Evolutionary conservation across 2,888 invertebrate species (phyloP).

Genomic region (Aphidius colemani): DNA sequence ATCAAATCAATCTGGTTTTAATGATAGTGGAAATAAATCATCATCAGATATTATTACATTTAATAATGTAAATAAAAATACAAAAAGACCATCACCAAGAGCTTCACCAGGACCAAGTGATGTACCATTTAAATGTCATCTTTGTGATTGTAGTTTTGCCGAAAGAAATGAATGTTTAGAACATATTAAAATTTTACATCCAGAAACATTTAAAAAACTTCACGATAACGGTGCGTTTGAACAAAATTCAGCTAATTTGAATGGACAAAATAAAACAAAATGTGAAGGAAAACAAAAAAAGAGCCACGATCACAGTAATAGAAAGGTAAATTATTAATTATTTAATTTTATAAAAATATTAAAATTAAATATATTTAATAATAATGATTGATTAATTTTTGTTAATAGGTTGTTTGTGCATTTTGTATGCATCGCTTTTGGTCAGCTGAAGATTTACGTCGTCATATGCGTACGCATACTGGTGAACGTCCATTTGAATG

Average conservation of each 20-base stretch:
- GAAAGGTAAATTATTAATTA: constrained; percentile 67
- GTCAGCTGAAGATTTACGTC: constrained; percentile 90
- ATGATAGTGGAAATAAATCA: constrained; percentile 38
- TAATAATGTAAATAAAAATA: constrained; percentile 38
- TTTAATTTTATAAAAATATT: neutral
- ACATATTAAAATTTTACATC: constrained; percentile 78
- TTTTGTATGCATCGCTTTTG: constrained; percentile 93
- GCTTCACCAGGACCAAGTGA: constrained; percentile 63
- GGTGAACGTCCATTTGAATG: constrained; percentile 92
- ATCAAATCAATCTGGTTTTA: constrained; percentile 42
- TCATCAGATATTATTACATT: neutral
- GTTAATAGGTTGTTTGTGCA: constrained; percentile 77
- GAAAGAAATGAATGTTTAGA: constrained; percentile 80
- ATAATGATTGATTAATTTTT: constrained; percentile 13
- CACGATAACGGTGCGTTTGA: constrained; percentile 81
- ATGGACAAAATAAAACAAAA: constrained; percentile 62
- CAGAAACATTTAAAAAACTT: constrained; percentile 79
- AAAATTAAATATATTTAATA: neutral
- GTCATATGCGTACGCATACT: constrained; percentile 93
- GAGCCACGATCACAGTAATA: constrained; percentile 84
- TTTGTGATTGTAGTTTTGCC: constrained; percentile 86
- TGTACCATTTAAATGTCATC: constrained; percentile 87
- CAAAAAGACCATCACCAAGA: constrained; percentile 49
- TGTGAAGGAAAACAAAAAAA: constrained; percentile 75
- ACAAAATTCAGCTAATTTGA: constrained; percentile 62